These are phyloP conservation scores for Toxonevra muliebris DNA, from an alignment of 2,888 invertebrate genomes.

Conservation along the genomic window DNA sequence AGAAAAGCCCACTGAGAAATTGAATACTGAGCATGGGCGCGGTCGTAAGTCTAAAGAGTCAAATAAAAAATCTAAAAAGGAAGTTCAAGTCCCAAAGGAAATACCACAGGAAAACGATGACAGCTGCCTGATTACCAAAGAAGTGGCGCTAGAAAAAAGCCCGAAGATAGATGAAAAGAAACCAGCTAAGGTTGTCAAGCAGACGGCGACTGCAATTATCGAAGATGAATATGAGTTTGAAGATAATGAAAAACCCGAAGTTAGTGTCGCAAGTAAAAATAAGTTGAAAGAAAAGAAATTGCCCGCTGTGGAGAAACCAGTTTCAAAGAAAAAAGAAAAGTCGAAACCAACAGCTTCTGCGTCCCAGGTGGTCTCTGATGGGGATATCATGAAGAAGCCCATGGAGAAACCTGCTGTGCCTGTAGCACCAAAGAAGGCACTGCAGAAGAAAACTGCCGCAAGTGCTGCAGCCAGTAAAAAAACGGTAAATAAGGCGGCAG, in stretches of 20 bases:
- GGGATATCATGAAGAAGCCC: slow-evolving; percentile 37
- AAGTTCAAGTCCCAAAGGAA: slow-evolving; percentile 32
- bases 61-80: slow-evolving; percentile 22
- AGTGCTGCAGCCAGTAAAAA: slow-evolving; percentile 37
- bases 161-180: slow-evolving; percentile 32
- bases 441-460: slow-evolving; percentile 40
- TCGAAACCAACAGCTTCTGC: slow-evolving; percentile 45
- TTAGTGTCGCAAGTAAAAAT: slow-evolving; percentile 14
- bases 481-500: slow-evolving; percentile 38
- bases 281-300: slow-evolving; percentile 46
- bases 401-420: slow-evolving; percentile 49
- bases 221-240: background rate
- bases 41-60: slow-evolving; percentile 23
- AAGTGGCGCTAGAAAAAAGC: slow-evolving; percentile 25
- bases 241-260: background rate
- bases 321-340: slow-evolving; percentile 41
- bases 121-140: slow-evolving; percentile 7
- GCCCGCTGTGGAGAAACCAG: slow-evolving; percentile 32
- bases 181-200: slow-evolving; percentile 4
- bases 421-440: slow-evolving; percentile 46
- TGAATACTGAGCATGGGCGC: slow-evolving; percentile 15
- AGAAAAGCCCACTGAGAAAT: slow-evolving; percentile 25
- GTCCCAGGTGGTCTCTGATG: background rate
- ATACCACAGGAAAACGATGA: slow-evolving; percentile 24
- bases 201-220: background rate